Conservation (phyloP, 1,140 invertebrate species). For the Contarinia nasturtii region DNA sequence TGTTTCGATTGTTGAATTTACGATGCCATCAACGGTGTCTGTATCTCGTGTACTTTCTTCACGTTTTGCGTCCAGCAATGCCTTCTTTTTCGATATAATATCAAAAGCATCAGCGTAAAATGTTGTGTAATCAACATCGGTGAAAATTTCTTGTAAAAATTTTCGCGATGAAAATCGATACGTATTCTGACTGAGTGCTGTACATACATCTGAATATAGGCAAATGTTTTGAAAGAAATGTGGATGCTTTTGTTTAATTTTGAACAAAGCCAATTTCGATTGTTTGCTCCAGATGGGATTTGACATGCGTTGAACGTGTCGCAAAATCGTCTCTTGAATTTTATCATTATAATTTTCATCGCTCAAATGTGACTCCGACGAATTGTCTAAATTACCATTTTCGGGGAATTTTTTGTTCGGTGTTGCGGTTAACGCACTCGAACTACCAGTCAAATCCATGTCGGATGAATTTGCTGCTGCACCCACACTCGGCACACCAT, state of each 20-base stretch:
- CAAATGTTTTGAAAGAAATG: conserved; percentile 72
- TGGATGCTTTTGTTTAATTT: conserved; percentile 74
- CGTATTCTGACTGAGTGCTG: conserved; percentile 52
- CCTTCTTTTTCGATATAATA: conserved; percentile 13
- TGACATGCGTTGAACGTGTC: conserved; percentile 40
- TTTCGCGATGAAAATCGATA: conserved; percentile 67
- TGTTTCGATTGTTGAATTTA: not conserved
- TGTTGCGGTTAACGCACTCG: conserved; percentile 5
- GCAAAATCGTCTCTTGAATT: conserved; percentile 32
- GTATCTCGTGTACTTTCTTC: not conserved
- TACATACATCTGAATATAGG: conserved; percentile 81
- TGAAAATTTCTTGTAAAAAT: conserved; percentile 86
- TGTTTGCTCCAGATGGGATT: conserved; percentile 48
- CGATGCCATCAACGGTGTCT: not conserved
- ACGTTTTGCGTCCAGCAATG: not conserved
- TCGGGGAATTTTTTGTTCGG: conserved; percentile 5
- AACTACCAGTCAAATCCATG: not conserved
- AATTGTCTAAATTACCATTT: conserved; percentile 12
- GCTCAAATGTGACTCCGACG: conserved; percentile 21
- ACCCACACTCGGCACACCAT: not conserved
- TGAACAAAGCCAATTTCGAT: conserved; percentile 43
- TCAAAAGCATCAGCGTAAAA: conserved; percentile 27
- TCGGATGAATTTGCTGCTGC: conserved; percentile 1
- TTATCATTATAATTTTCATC: conserved; percentile 19
- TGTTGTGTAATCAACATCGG: conserved; percentile 60